Evolutionary conservation across 2,888 invertebrate species (phyloP).

Genomic region (Ernsta delagoae): DNA sequence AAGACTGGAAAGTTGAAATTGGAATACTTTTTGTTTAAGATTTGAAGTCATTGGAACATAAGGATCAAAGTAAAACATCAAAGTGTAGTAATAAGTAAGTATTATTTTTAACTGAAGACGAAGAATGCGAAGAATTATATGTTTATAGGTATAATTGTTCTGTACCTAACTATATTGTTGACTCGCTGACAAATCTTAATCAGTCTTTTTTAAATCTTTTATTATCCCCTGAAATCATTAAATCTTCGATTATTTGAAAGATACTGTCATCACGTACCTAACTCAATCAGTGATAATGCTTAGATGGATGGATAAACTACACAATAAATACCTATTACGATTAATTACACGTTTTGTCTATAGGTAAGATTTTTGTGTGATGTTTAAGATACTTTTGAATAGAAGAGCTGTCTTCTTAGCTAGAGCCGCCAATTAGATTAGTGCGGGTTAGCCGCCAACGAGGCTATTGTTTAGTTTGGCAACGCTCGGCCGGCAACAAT

Average conservation of each 20-base stretch:
- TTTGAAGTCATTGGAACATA: constrained; percentile 13
- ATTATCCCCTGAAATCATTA: no score
- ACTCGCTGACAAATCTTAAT: no score
- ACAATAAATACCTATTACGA: background rate
- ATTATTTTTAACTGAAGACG: no score
- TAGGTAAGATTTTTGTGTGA: background rate
- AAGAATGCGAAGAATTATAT: no score
- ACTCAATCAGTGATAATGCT: no score
- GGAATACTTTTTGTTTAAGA: constrained; percentile 51
- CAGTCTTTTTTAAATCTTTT: no score
- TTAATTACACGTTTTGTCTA: background rate
- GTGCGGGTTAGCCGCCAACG: constrained; percentile 56
- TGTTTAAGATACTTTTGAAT: constrained; percentile 4
- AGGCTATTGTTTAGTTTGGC: constrained; percentile 59
- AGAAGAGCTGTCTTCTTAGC: constrained; percentile 40
- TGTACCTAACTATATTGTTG: no score
- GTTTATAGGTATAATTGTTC: no score
- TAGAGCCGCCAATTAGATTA: constrained; percentile 59
- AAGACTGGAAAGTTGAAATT: constrained; percentile 58
- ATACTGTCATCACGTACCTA: no score
- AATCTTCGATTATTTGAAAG: no score
- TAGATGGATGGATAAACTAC: no score
- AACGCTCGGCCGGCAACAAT: constrained; percentile 59
- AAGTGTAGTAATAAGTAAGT: no score
- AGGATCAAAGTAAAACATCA: background rate